Conservation (phyloP, 2,888 invertebrate species). For the Lithosia quadra region DNA sequence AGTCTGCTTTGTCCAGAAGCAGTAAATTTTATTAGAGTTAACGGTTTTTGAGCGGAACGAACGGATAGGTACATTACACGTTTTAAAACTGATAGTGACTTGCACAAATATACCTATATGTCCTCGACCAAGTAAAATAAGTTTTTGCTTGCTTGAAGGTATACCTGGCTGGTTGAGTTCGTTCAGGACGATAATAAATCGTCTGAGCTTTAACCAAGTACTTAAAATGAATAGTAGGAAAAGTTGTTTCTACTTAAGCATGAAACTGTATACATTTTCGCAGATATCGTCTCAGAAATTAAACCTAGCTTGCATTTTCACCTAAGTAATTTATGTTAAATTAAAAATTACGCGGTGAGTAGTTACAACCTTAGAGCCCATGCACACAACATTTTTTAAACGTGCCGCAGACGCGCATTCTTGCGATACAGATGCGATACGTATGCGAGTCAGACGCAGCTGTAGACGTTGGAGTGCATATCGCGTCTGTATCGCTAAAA, state of each 20-base stretch:
- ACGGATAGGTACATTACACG: slow-evolving; percentile 41
- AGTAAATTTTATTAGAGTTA: slow-evolving; percentile 79
- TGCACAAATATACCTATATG: slow-evolving; percentile 10
- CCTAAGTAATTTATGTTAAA: not conserved
- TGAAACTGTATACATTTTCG: not conserved
- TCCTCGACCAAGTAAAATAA: too few species aligned
- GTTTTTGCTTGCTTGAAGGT: not conserved
- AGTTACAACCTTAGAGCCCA: too few species aligned
- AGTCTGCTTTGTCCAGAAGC: slow-evolving; percentile 75
- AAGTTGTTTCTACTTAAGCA: too few species aligned
- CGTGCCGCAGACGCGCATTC: too few species aligned
- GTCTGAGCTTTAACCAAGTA: too few species aligned
- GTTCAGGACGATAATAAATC: not conserved
- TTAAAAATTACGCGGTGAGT: too few species aligned
- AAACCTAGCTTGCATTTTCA: not conserved
- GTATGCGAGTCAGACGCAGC: too few species aligned
- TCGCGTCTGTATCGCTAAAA: too few species aligned
- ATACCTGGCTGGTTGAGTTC: not conserved
- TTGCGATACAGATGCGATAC: too few species aligned
- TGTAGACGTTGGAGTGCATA: too few species aligned
- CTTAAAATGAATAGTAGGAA: too few species aligned
- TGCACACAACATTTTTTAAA: too few species aligned
- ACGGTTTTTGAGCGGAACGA: slow-evolving; percentile 66
- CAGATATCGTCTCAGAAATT: not conserved
- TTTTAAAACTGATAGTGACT: slow-evolving; percentile 20